A percentile compares a stretch with the other conserved stretches of the same genome.
Conservation (phyloP, 2,797 vertebrate species). For the Microtus californicus region DNA sequence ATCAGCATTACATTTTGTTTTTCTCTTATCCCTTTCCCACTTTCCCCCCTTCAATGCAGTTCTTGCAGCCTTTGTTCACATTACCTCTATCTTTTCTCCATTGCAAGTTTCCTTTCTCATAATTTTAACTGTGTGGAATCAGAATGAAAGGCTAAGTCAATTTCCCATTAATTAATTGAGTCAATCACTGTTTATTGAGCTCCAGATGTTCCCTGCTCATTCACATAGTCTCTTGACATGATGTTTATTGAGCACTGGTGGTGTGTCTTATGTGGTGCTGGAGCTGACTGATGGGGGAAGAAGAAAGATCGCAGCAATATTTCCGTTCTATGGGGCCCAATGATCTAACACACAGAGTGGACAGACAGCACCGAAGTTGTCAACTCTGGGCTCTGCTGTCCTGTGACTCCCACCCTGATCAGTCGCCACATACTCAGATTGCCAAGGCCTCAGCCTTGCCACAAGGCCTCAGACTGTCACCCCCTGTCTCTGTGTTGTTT, state of each 20-base stretch:
- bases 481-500: neutral
- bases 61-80: conserved; percentile 6
- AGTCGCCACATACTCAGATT: neutral
- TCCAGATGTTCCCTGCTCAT: conserved; percentile 58
- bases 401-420: neutral
- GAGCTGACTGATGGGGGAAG: neutral
- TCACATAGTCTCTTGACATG: conserved; percentile 27
- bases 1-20: neutral
- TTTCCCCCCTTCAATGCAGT: neutral
- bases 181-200: conserved; percentile 61
- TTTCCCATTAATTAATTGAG: conserved; percentile 70
- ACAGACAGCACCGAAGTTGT: neutral
- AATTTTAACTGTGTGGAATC: conserved; percentile 11
- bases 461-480: too few relatives aligned
- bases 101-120: conserved; percentile 13
- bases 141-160: conserved; percentile 56
- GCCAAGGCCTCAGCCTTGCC: neutral
- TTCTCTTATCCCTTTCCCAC: neutral
- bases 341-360: neutral
- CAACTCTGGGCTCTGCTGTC: neutral
- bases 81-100: neutral
- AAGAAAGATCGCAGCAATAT: neutral
- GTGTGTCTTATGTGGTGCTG: conserved; percentile 31
- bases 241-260: conserved; percentile 42
- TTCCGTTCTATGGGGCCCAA: neutral